phyloP scores from a whole-genome alignment of 2,113 vertebrate species.

The Gopherus evgoodei region DNA sequence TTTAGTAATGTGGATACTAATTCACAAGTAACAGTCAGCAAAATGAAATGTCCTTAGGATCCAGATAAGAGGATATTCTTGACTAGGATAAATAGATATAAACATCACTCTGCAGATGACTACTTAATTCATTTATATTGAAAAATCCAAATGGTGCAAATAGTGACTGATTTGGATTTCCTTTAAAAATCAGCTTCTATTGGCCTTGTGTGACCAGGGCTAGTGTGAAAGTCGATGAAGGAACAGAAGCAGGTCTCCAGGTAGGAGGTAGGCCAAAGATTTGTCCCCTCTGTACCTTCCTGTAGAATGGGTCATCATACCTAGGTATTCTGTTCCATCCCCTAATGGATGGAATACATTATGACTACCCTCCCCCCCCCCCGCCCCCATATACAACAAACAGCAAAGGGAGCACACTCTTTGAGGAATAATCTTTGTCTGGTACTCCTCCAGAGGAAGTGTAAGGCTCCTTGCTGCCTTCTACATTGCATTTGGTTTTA shows the following conservation, averaged over 20 bases:
- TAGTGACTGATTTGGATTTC: neutral
- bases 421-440: neutral
- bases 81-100: neutral
- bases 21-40: neutral
- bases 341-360: neutral
- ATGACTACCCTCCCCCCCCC: no score
- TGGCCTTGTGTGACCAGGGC: neutral
- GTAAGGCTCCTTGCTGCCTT: neutral
- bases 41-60: neutral
- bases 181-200: neutral
- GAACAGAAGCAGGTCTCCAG: neutral
- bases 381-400: neutral
- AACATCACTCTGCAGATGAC: accelerated
- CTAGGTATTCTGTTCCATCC: accelerated
- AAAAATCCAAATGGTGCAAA: neutral
- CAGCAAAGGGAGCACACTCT: accelerated
- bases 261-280: neutral
- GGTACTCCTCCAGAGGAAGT: neutral
- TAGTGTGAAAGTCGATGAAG: no score
- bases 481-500: neutral
- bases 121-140: neutral
- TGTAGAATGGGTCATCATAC: neutral
- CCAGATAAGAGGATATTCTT: neutral
- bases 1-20: neutral
- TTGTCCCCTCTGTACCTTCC: neutral